These are phyloP conservation scores for Bergia puertoricense DNA, from an alignment of 92 coral and sea anemone genomes.

Conservation along the genomic window DNA sequence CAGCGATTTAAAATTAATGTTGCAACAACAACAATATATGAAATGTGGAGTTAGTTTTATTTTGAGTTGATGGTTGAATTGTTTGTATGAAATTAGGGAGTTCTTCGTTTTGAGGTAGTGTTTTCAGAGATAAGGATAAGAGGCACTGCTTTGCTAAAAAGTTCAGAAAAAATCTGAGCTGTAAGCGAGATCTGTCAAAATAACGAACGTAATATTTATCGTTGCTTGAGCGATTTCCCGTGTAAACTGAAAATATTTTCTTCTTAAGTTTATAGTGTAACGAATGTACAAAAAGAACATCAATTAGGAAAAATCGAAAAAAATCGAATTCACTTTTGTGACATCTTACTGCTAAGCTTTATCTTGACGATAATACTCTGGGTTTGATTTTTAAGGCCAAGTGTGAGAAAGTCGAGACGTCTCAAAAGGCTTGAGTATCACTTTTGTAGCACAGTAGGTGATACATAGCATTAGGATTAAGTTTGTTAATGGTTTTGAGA, in stretches of 20 bases:
- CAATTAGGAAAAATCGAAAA: background rate
- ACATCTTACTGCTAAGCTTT: background rate
- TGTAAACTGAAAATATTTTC: background rate
- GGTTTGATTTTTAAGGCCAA: background rate
- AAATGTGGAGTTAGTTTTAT: slow-evolving; percentile 3
- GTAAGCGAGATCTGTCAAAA: background rate
- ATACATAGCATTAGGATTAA: background rate
- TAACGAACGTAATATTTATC: background rate
- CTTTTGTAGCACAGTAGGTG: background rate
- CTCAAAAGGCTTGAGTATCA: background rate
- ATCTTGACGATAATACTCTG: slow-evolving; percentile 1
- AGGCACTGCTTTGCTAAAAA: background rate
- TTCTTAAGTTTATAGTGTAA: background rate
- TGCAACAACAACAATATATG: background rate
- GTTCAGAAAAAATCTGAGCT: background rate
- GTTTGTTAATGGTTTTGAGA: background rate
- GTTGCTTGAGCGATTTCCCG: background rate
- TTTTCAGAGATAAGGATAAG: background rate
- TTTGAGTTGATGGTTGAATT: background rate
- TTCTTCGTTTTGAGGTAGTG: background rate
- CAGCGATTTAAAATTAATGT: slow-evolving; percentile 2
- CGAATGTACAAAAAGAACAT: background rate
- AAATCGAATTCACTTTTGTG: background rate
- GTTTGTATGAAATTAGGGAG: background rate
- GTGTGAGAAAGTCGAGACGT: background rate